Evolutionary conservation across 2,113 vertebrate genomes (phyloP).

Genomic region (Tringa solitaria): DNA sequence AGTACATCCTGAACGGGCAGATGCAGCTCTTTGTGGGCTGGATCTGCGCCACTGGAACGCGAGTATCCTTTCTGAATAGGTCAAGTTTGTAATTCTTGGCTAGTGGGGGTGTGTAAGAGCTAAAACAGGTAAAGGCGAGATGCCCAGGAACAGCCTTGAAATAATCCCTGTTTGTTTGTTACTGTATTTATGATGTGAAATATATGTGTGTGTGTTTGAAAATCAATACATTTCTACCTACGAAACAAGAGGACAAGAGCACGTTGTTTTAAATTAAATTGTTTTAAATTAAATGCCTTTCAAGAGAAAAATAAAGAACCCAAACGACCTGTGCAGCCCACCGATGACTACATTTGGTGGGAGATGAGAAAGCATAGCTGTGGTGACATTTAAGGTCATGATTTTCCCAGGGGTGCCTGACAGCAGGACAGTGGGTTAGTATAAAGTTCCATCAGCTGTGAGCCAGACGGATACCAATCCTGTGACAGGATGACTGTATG

Average conservation of each 20-base stretch:
- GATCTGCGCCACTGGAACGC: neutral
- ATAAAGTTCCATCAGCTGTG: neutral
- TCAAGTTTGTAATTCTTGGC: neutral
- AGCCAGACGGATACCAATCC: conserved; percentile 17
- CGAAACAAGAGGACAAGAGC: neutral
- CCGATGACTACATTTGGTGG: neutral
- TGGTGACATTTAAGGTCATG: neutral
- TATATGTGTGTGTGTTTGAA: neutral
- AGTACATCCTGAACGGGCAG: neutral
- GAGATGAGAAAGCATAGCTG: neutral
- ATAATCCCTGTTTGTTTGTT: neutral
- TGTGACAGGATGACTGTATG: conserved; percentile 1
- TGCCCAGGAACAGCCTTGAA: neutral
- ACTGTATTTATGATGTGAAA: neutral
- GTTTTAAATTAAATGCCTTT: neutral
- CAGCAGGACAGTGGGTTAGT: neutral
- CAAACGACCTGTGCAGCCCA: neutral
- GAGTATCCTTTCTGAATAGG: neutral
- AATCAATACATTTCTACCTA: neutral
- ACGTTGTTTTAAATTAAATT: neutral
- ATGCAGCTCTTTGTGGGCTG: neutral
- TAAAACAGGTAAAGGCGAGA: neutral
- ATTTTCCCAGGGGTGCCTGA: neutral
- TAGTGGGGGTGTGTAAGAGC: neutral
- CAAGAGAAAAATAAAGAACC: neutral